Evolutionary conservation across 2,797 vertebrate species (phyloP).

Genomic region (Chrysocyon brachyurus): DNA sequence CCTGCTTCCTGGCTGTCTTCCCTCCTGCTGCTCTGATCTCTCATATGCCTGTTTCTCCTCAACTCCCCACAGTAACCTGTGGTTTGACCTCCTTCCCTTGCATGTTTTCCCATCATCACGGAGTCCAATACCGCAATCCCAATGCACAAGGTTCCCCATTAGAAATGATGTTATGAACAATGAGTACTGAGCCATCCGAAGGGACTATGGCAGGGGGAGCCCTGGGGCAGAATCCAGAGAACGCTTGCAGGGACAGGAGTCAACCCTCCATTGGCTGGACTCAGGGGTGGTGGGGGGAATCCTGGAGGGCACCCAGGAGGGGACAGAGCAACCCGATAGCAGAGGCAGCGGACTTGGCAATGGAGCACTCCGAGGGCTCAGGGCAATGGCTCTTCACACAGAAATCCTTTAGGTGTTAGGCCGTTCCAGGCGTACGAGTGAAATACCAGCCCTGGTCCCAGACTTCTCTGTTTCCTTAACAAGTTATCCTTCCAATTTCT

Average conservation of each 20-base stretch:
- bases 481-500: slow-evolving; percentile 19
- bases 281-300: neutral
- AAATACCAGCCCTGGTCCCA: neutral
- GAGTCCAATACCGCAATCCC: neutral
- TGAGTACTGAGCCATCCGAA: neutral
- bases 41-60: neutral
- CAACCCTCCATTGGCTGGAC: neutral
- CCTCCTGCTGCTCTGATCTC: neutral
- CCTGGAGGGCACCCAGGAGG: neutral
- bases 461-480: neutral
- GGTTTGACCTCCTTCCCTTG: neutral
- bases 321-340: neutral
- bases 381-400: neutral
- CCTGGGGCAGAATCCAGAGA: neutral
- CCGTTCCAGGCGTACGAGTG: neutral
- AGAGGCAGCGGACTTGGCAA: neutral
- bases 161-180: neutral
- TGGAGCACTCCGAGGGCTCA: neutral
- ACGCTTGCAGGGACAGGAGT: neutral
- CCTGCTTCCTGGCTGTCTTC: neutral
- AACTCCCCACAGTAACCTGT: neutral
- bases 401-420: neutral
- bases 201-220: neutral
- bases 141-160: neutral
- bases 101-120: neutral